Conservation (phyloP, 2,888 invertebrate species). For the Eupithecia subumbrata region DNA sequence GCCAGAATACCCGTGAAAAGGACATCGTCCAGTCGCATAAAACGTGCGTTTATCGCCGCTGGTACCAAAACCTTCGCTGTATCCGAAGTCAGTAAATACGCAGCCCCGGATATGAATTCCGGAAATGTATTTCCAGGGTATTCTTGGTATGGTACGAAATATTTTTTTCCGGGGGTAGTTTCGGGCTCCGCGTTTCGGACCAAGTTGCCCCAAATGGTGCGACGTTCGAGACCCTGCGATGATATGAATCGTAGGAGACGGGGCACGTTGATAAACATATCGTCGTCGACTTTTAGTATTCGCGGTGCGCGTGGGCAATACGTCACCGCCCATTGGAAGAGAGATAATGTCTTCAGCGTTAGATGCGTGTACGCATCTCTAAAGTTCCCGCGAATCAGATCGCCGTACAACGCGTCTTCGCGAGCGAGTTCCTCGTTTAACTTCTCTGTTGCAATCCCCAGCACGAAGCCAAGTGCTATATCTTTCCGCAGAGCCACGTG, state of each 20-base stretch:
- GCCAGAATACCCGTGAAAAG: background rate
- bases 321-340: background rate
- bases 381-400: background rate
- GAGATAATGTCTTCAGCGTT: background rate
- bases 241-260: background rate
- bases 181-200: background rate
- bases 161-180: background rate
- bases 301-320: background rate
- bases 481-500: background rate
- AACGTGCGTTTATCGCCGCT: background rate
- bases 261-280: background rate
- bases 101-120: background rate
- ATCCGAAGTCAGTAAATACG: background rate
- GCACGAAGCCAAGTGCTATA: background rate
- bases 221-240: background rate
- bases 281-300: background rate
- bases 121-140: background rate
- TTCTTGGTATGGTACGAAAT: background rate
- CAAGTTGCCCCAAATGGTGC: background rate
- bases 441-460: background rate
- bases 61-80: background rate
- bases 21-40: constrained; percentile 1
- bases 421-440: background rate
- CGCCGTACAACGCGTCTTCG: background rate
- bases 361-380: background rate